Conservation (phyloP, 1,140 invertebrate genomes). For the Penaeus vannamei region DNA sequence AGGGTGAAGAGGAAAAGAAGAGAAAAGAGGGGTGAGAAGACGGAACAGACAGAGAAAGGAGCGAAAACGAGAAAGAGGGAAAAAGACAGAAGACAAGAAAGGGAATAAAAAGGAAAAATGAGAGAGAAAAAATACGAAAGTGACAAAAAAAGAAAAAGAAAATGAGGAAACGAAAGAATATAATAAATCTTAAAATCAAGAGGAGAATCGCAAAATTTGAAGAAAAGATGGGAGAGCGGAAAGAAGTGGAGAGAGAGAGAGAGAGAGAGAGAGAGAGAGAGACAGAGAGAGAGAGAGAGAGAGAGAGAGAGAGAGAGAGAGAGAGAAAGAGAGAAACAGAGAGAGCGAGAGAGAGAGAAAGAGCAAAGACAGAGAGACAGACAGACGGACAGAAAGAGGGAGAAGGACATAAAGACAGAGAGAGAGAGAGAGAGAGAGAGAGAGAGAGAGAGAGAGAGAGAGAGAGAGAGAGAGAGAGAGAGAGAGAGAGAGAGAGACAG, state of each 20-base stretch:
- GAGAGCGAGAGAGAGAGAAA: no score
- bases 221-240: neutral
- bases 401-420: no score
- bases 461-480: no score
- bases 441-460: no score
- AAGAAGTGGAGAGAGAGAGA: neutral
- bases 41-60: neutral
- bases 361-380: no score
- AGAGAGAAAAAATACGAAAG: neutral
- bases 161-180: neutral
- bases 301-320: no score
- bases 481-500: no score
- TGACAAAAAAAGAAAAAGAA: neutral
- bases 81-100: neutral
- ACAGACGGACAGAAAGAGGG: no score
- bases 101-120: neutral
- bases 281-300: no score
- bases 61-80: neutral
- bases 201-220: neutral
- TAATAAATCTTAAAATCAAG: neutral
- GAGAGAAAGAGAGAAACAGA: no score
- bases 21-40: neutral
- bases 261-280: neutral
- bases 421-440: no score
- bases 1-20: neutral